Percentiles rank a stretch among this genome's conserved stretches.
phyloP scores from a whole-genome alignment of 2,888 invertebrate genomes.

The Sesamia inferens region DNA sequence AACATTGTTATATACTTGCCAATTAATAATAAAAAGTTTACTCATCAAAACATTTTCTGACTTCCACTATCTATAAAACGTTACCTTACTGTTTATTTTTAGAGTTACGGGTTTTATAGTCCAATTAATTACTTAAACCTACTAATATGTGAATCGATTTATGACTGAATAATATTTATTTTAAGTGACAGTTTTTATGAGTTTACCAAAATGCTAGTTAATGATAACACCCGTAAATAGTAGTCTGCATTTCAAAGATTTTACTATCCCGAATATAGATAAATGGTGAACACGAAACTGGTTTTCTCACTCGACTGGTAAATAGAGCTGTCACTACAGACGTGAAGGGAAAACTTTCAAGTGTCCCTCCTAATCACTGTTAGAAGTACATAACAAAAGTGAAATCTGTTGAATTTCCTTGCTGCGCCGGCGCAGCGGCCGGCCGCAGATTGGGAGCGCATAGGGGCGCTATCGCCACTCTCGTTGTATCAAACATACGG shows the following conservation, averaged over 20 bases:
- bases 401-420: constrained; percentile 79
- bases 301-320: constrained; percentile 33
- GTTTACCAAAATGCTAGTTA: neutral
- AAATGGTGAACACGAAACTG: constrained; percentile 29
- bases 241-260: neutral
- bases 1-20: constrained; percentile 22
- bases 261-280: constrained; percentile 27
- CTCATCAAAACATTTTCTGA: constrained; percentile 19
- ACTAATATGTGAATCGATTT: neutral
- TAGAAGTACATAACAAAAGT: constrained; percentile 79
- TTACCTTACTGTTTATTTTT: constrained; percentile 1
- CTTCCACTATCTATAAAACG: constrained; percentile 8
- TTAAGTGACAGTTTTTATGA: neutral
- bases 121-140: neutral
- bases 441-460: constrained; percentile 68
- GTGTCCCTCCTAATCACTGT: constrained; percentile 52
- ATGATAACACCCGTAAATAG: neutral
- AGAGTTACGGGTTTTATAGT: neutral
- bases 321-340: constrained; percentile 35
- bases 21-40: constrained; percentile 48
- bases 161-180: neutral
- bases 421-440: constrained; percentile 52
- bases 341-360: constrained; percentile 54
- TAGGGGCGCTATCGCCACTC: constrained; percentile 81
- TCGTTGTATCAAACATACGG: constrained; percentile 78